Base-by-base conservation (phyloP, 2,888 invertebrate genomes). In the Conops quadrifasciatus region DNA sequence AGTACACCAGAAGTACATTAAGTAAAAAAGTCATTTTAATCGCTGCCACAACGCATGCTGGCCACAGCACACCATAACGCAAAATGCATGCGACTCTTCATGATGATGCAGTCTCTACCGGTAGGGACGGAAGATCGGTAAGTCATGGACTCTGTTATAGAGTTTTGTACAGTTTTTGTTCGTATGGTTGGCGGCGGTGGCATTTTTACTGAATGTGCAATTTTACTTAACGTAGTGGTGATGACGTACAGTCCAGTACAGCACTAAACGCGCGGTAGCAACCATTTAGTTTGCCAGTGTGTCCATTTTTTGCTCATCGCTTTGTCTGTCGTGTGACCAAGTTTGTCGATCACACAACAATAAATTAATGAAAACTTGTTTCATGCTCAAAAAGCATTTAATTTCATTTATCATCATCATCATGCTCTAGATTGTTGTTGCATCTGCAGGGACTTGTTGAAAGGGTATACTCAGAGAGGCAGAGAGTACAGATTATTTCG, bases 11-110 rank as follows among this genome's bases (percentile, higher is more conserved):
- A 1, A 60, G 49, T 9, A 47, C n/a, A 9, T 11, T 13, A 15
- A 67, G 47, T 16, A n/a, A 47, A 58, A 11, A 45, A 26, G 51
- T 77, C 77, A 77, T 75, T 75, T 76, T 75, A 77, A 77, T 77
- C 76, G 76, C 74, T n/a, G 74, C 77, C 74, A 76, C 76, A 77
- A 74, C 75, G 69, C 51, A 67, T 30, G 26, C 67, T 24, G 53
- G 7, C n/a, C n/a, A n/a, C 76, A 76, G 76, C 74, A 76, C 76
- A n/a, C n/a, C n/a, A n/a, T n/a, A n/a, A n/a, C n/a, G n/a, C n/a
- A n/a, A n/a, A n/a, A n/a, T n/a, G n/a, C 36, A 36, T 9, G 9
- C 4, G 9, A 7, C 9, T 4, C 36, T 7, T 36, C 36, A 36
- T 36, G 36, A 36, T 36, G 36, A 36, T 9, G 36, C 36, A 19